Evolutionary conservation across 2,797 vertebrate species (phyloP).

Genomic region (Sebastes hubbsi): DNA sequence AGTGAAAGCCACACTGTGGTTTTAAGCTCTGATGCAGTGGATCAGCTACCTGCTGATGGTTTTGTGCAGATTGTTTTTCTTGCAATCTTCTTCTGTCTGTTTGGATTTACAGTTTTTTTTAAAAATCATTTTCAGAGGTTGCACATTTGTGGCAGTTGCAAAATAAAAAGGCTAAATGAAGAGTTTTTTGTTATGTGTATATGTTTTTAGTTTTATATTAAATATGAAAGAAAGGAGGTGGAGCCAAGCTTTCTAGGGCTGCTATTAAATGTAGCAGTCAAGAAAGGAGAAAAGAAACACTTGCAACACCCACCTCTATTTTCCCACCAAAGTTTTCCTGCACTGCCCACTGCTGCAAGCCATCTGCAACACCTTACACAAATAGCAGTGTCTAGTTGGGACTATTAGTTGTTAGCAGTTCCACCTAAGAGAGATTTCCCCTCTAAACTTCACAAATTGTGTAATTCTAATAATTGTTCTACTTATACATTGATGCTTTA

Average conservation of each 20-base stretch:
- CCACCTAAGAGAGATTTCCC: neutral
- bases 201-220: neutral
- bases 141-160: neutral
- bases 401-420: neutral
- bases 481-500: neutral
- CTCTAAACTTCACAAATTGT: neutral
- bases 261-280: neutral
- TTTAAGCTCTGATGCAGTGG: neutral
- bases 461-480: neutral
- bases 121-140: neutral
- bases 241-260: neutral
- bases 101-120: neutral
- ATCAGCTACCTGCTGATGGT: neutral
- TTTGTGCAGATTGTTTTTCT: neutral
- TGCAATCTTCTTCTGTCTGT: neutral
- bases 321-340: neutral
- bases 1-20: neutral
- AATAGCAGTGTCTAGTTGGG: too few species aligned
- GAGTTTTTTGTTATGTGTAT: neutral
- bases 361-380: too few species aligned
- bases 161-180: neutral
- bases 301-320: neutral
- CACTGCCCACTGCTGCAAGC: neutral
- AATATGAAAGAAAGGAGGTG: neutral
- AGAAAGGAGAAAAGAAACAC: slow-evolving; percentile 20